Base-by-base conservation (phyloP, 2,113 vertebrate genomes). In the Nanorana parkeri region DNA sequence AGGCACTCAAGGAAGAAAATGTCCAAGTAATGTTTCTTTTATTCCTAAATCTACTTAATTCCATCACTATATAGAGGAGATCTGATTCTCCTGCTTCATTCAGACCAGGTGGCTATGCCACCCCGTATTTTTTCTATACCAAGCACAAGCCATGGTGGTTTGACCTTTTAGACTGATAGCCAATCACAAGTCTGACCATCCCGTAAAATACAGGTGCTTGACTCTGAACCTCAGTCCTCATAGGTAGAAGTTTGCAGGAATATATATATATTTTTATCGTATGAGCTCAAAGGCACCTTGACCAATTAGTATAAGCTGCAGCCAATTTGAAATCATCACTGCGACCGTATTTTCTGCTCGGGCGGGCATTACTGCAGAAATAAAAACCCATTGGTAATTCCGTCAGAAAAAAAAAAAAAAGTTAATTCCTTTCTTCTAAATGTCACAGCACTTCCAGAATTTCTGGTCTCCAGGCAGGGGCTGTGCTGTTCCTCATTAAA, bases 251-350 rank as follows among this genome's bases (percentile, higher is more conserved):
- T 15, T 69, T 28, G 16, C 52, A 28, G 28, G 29, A 69, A 72
- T 81, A 74, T 4, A 81, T 74, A 81, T 54, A 5, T 68, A 41
- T 51, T 11, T 68, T 75, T 26, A 24, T 74, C 52, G 54, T 74
- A 47, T 29, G 47, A 76, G 80, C 72, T 76, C 63, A 83, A 83
- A 83, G 80, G 80, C 80, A 82, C 80, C 80, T 82, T 82, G 80
- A 68, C 71, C 80, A 76, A 68, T 75, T 83, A 76, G 72, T 75
- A 26, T 76, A 68, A 68, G 72, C 80, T 68, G 71, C 64, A 83
- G 80, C 72, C 80, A 83, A 83, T 76, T 83, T 83, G 80, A 83
- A 83, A 83, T 76, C 72, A 83, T 83, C 71, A 76, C 71, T 60
- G 80, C 63, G 80, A 76, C 80, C 64, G 32, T 76, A 83, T 83